Conservation (phyloP, 2,888 invertebrate species). For the Erebia epiphron region DNA sequence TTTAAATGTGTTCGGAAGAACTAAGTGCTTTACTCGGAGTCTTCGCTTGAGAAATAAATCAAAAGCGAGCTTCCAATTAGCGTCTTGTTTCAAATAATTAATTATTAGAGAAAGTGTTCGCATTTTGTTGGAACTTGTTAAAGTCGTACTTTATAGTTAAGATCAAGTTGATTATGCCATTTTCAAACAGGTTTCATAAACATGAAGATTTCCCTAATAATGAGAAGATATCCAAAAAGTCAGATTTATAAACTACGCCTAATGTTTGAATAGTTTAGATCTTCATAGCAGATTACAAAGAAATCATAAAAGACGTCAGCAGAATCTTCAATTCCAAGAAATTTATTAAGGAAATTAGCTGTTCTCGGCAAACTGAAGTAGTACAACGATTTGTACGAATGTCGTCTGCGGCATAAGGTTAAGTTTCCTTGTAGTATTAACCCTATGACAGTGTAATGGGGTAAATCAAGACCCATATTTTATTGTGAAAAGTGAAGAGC, state of each 20-base stretch:
- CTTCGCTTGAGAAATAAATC: slow-evolving; percentile 19
- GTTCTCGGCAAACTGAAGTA: slow-evolving; percentile 9
- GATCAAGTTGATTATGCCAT: neutral
- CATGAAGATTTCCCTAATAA: no score
- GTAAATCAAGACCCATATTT: neutral
- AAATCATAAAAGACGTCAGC: slow-evolving; percentile 4
- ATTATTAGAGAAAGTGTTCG: slow-evolving; percentile 19
- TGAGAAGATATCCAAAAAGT: no score
- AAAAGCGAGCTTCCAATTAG: slow-evolving; percentile 26
- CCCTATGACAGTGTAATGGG: neutral
- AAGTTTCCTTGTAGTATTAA: slow-evolving; percentile 12
- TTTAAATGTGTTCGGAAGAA: slow-evolving; percentile 20
- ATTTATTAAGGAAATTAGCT: slow-evolving; percentile 16
- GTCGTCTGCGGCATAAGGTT: slow-evolving; percentile 6
- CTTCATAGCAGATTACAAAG: neutral
- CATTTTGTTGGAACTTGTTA: slow-evolving; percentile 3
- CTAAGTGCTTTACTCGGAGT: slow-evolving; percentile 19
- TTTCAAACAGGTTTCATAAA: neutral
- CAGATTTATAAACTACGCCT: neutral
- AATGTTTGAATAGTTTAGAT: neutral
- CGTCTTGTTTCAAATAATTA: slow-evolving; percentile 25
- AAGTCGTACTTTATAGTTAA: slow-evolving; percentile 15
- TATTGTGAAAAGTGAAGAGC: neutral
- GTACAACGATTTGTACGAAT: slow-evolving; percentile 19
- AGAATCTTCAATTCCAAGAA: slow-evolving; percentile 2